A percentile compares a stretch with the other conserved stretches of the same genome.
Conservation (phyloP, 2,888 invertebrate species). For the Criorhina ranunculi region DNA sequence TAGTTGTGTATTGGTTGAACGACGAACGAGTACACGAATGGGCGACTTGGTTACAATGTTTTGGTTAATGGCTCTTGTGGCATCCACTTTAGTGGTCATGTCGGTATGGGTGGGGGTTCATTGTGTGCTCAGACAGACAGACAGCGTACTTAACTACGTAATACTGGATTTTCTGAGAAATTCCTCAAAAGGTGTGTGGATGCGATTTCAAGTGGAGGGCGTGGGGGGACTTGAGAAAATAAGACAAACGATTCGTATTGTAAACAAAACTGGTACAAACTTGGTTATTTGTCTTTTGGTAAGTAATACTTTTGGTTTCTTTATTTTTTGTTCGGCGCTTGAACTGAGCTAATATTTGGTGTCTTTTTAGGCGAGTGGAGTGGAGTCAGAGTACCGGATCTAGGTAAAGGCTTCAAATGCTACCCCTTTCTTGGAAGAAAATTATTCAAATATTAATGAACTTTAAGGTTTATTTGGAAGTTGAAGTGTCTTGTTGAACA, state of each 20-base stretch:
- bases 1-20: slow-evolving; percentile 27
- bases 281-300: slow-evolving; percentile 48
- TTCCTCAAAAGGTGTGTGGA: slow-evolving; percentile 25
- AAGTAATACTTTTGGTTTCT: slow-evolving; percentile 60
- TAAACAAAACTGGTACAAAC: slow-evolving; percentile 56
- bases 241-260: slow-evolving; percentile 42
- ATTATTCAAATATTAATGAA: no score
- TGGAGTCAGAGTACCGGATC: background rate
- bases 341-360: slow-evolving; percentile 8
- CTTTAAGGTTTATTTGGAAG: no score
- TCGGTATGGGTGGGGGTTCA: slow-evolving; percentile 25
- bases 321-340: slow-evolving; percentile 10
- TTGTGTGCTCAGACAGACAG: slow-evolving; percentile 40
- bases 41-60: slow-evolving; percentile 51
- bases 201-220: slow-evolving; percentile 6
- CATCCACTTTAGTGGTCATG: slow-evolving; percentile 6
- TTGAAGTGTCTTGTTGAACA: no score
- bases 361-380: slow-evolving; percentile 5
- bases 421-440: no score
- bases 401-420: no score
- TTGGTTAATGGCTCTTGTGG: slow-evolving; percentile 48
- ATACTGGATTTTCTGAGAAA: slow-evolving; percentile 43
- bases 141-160: slow-evolving; percentile 32
- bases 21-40: slow-evolving; percentile 35
- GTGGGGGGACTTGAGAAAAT: slow-evolving; percentile 15